A percentile compares a stretch with the other conserved stretches of the same genome.
Conservation (phyloP, 2,797 vertebrate species). For the Tympanoctomys barrerae region DNA sequence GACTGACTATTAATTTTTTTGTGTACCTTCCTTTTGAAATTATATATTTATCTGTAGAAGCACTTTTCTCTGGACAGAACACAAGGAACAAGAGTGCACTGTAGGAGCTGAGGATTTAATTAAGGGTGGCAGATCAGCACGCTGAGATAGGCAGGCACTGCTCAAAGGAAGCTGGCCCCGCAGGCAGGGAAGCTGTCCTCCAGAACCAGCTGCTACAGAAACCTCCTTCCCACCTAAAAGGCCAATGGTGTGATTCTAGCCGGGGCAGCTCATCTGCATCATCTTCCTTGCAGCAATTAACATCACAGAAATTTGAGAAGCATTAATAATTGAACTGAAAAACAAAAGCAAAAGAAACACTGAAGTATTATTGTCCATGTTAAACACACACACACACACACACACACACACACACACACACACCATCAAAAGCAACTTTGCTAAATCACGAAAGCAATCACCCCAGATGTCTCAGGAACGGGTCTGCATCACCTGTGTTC, state of each 20-base stretch:
- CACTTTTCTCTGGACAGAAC: conserved; percentile 7
- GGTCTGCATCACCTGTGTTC: not conserved
- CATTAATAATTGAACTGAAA: not conserved
- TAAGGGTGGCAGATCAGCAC: not conserved
- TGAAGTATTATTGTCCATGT: not conserved
- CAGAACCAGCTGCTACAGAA: not conserved
- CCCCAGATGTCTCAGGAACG: fast-evolving
- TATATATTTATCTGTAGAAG: conserved; percentile 40
- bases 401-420: not conserved
- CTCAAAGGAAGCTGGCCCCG: not conserved
- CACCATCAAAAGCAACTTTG: not conserved
- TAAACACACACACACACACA: not conserved
- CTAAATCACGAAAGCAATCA: not conserved
- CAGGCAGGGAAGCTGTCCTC: not conserved
- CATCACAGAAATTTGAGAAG: conserved; percentile 12
- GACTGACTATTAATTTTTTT: not conserved
- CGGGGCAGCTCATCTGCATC: conserved; percentile 28
- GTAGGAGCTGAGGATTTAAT: conserved; percentile 9
- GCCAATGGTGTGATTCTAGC: not conserved
- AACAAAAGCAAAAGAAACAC: not conserved
- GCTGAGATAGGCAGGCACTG: not conserved
- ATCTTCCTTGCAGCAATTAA: conserved; percentile 23
- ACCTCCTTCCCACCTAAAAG: not conserved
- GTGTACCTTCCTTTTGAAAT: conserved; percentile 26
- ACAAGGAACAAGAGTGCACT: not conserved